These are phyloP conservation scores for Callithrix jacchus DNA, from an alignment of 2,113 vertebrate genomes.

Conservation along the genomic window DNA sequence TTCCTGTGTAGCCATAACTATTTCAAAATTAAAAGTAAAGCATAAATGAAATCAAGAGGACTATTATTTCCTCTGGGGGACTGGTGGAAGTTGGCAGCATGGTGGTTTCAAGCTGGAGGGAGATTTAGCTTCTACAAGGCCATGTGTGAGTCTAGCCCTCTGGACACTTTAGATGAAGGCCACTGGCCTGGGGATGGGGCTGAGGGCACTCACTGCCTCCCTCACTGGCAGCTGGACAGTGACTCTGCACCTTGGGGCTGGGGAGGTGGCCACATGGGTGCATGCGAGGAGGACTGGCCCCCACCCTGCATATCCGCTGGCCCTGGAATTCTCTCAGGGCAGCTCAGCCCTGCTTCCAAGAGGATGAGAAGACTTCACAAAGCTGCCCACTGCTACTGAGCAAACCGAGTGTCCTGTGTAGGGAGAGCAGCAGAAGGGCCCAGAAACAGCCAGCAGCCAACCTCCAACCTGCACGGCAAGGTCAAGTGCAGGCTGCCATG, in stretches of 20 bases:
- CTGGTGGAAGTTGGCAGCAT: background rate
- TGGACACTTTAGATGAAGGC: background rate
- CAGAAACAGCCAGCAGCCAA: background rate
- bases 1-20: background rate
- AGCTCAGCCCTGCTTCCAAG: background rate
- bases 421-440: background rate
- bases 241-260: background rate
- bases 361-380: background rate
- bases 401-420: rapidly evolving
- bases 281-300: too few relatives aligned
- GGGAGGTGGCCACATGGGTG: background rate
- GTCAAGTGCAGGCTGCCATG: rapidly evolving
- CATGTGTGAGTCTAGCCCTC: background rate
- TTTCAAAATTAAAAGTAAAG: background rate
- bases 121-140: background rate
- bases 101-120: background rate
- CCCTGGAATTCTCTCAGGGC: background rate
- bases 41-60: background rate
- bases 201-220: background rate
- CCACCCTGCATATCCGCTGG: rapidly evolving
- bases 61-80: background rate
- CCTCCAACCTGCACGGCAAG: background rate
- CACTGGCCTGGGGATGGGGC: background rate
- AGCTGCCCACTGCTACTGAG: background rate
- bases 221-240: background rate